phyloP scores from a whole-genome alignment of 1,140 invertebrate species.

The Diachasma alloeum region DNA sequence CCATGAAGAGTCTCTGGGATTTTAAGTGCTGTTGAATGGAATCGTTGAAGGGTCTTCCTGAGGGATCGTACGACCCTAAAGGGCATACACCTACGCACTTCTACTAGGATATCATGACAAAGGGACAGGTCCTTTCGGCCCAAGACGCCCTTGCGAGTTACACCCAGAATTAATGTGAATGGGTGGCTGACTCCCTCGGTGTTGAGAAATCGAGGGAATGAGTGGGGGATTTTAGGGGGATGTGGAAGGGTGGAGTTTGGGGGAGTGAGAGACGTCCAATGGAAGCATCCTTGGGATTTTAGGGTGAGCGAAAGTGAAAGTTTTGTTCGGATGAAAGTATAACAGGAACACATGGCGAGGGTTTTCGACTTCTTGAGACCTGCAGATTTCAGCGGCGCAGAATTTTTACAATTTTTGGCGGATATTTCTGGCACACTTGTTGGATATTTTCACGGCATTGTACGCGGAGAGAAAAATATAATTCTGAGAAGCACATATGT shows the following conservation, averaged over 20 bases:
- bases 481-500: no score
- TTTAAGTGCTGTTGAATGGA: neutral
- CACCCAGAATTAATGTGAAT: neutral
- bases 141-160: conserved; percentile 45
- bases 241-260: neutral
- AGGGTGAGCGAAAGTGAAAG: conserved; percentile 45
- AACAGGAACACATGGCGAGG: conserved; percentile 45
- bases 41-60: conserved; percentile 27
- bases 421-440: no score
- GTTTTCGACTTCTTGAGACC: conserved; percentile 6
- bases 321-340: conserved; percentile 41
- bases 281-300: neutral
- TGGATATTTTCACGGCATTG: no score
- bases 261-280: conserved; percentile 40
- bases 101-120: conserved; percentile 61
- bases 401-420: no score
- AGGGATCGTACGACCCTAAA: conserved; percentile 51
- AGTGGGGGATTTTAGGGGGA: neutral
- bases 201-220: neutral
- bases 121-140: conserved; percentile 44
- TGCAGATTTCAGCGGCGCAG: no score
- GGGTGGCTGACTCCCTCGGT: neutral
- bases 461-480: no score
- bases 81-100: conserved; percentile 66
- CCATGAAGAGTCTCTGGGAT: conserved; percentile 36